Evolutionary conservation across 2,797 vertebrate genomes (phyloP), one percentile per base, ranked within the genome.

Genomic region (Fistularia tabacaria): DNA sequence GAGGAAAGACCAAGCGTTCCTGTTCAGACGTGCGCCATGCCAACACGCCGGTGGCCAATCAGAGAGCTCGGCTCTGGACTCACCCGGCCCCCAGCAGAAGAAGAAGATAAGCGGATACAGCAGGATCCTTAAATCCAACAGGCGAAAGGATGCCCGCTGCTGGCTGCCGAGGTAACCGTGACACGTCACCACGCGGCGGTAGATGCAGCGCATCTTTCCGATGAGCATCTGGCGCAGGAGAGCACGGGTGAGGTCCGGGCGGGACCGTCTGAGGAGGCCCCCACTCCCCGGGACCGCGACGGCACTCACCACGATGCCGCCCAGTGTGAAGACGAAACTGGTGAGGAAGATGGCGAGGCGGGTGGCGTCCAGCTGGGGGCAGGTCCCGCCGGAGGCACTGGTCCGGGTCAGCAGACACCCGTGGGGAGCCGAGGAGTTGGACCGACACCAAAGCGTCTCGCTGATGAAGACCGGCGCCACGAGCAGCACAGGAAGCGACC

Each of bases 61-160:
- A 49, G 36, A n/a, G 25, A 7, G 13, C 9, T 38, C 3, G 10
- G 3, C 9, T 10, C n/a, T 11, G 37, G 37, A 59, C 54, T n/a
- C 6, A 97, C 95, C 94, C 91, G 96, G 94, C 15, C 90, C 88
- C 92, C 94, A 94, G 79, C 93, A 97, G 78, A 92, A 88, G 64
- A 94, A 68, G 70, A 95, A 95, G 1, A 89, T 72, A 0, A 88
- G 4, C 0, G 93, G 92, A 77, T 94, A 95, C 41, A 95, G 91
- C 9, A 94, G 40, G 73, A 94, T 90, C 6, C 90, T 81, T 10
- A 89, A 83, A 60, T 94, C 92, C 59, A 93, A 73, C 54, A 85
- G 63, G 8, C 88, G 87, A 49, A 95, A 87, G 12, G 85, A 87
- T 10, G 89, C 87, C 89, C 91, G 91, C 71, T 96, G 93, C 76